These are phyloP conservation scores for Spodoptera picta DNA, from an alignment of 2,888 invertebrate genomes.

Conservation along the genomic window DNA sequence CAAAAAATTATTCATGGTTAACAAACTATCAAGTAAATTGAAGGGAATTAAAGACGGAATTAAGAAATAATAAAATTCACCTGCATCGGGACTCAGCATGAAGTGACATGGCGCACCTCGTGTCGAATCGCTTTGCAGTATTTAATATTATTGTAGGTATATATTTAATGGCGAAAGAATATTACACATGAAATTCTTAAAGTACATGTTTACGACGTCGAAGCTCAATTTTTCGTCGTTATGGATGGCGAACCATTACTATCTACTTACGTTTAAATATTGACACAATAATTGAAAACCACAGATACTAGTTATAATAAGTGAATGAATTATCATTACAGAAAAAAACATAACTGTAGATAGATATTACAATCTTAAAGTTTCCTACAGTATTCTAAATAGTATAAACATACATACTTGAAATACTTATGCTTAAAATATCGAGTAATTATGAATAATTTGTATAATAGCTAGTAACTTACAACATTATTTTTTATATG, in stretches of 20 bases:
- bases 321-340: slow-evolving; percentile 66
- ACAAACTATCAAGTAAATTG: too few species aligned
- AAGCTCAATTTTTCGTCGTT: slow-evolving; percentile 79
- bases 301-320: slow-evolving; percentile 66
- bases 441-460: slow-evolving; percentile 74
- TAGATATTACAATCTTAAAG: slow-evolving; percentile 64
- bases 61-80: slow-evolving; percentile 29
- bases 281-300: slow-evolving; percentile 84
- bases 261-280: slow-evolving; percentile 80
- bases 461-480: slow-evolving; percentile 73
- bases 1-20: too few species aligned
- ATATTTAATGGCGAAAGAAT: slow-evolving; percentile 83
- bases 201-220: slow-evolving; percentile 70
- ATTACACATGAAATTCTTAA: slow-evolving; percentile 82
- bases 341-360: slow-evolving; percentile 66
- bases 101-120: slow-evolving; percentile 37
- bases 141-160: slow-evolving; percentile 66
- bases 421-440: slow-evolving; percentile 68
- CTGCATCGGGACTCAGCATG: slow-evolving; percentile 41
- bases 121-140: slow-evolving; percentile 58
- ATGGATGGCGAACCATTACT: slow-evolving; percentile 78
- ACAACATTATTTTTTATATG: slow-evolving; percentile 65
- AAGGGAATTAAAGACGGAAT: neutral
- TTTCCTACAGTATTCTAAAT: slow-evolving; percentile 65
- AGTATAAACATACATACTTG: slow-evolving; percentile 77